Conservation (phyloP, 2,113 vertebrate genomes). For the human region DNA sequence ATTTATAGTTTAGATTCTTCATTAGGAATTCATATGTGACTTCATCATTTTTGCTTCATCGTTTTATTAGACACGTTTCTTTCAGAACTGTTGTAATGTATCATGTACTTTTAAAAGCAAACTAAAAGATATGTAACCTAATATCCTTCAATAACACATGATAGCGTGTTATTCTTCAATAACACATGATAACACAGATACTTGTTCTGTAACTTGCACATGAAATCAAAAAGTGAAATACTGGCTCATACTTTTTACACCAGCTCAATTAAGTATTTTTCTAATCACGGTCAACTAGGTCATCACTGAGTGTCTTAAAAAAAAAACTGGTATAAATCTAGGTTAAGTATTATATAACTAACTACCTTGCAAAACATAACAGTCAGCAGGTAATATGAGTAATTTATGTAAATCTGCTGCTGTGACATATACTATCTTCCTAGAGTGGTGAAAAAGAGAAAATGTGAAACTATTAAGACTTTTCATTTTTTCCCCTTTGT, state of each 20-base stretch:
- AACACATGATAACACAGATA: background rate
- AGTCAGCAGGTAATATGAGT: background rate
- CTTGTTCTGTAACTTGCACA: background rate
- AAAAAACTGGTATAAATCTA: background rate
- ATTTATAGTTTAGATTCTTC: background rate
- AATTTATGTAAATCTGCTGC: background rate
- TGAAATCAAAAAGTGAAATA: background rate
- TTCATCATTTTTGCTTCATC: conserved; percentile 1
- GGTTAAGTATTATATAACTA: background rate
- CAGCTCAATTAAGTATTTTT: background rate
- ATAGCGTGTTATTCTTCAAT: background rate
- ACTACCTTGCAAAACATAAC: background rate
- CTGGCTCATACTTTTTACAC: background rate
- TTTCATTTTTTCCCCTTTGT: background rate
- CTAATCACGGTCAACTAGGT: background rate
- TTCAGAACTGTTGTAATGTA: background rate
- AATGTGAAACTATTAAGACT: background rate
- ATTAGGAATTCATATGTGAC: background rate
- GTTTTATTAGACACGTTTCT: background rate
- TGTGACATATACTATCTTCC: background rate
- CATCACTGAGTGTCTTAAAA: background rate
- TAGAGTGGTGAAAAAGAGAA: background rate
- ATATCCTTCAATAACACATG: background rate
- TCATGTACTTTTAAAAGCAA: background rate
- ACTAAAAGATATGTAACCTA: background rate